These are phyloP conservation scores for Fregata magnificens DNA, from an alignment of 2,113 vertebrate genomes.

Conservation along the genomic window DNA sequence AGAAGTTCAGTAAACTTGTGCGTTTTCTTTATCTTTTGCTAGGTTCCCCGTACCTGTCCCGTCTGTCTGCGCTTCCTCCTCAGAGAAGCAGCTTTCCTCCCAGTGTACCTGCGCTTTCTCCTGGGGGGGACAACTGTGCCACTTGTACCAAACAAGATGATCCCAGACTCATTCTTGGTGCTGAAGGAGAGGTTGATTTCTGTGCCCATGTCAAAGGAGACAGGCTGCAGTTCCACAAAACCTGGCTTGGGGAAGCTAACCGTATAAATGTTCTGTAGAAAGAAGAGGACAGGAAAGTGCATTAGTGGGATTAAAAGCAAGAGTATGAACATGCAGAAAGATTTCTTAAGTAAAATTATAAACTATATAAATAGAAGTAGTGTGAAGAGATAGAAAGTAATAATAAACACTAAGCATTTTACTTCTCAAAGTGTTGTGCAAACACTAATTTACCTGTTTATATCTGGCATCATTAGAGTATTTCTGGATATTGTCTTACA, in stretches of 20 bases:
- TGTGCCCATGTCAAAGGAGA: conserved; percentile 78
- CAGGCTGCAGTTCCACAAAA: conserved; percentile 85
- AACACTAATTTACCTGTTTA: not conserved
- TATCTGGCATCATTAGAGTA: not conserved
- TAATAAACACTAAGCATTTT: not conserved
- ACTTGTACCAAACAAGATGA: conserved; percentile 87
- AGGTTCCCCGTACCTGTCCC: conserved; percentile 61
- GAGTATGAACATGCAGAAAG: not conserved
- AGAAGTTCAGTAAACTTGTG: not conserved
- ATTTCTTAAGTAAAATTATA: not conserved
- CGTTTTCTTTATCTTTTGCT: not conserved
- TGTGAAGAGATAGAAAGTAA: not conserved
- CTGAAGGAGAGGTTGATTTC: conserved; percentile 98
- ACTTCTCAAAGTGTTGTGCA: not conserved
- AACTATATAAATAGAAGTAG: not conserved
- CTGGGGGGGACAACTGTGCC: conserved; percentile 68
- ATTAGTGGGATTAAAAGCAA: not conserved
- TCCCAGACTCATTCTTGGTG: conserved; percentile 88
- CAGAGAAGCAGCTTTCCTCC: conserved; percentile 47
- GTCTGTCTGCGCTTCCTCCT: conserved; percentile 87
- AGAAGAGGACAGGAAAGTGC: not conserved
- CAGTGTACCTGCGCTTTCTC: conserved; percentile 83
- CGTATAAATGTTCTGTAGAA: conserved; percentile 87
- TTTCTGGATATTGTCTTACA: not conserved
- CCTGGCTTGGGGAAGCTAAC: conserved; percentile 92